Conservation (phyloP, 1,140 invertebrate genomes). For the Drosophila rhopaloa region DNA sequence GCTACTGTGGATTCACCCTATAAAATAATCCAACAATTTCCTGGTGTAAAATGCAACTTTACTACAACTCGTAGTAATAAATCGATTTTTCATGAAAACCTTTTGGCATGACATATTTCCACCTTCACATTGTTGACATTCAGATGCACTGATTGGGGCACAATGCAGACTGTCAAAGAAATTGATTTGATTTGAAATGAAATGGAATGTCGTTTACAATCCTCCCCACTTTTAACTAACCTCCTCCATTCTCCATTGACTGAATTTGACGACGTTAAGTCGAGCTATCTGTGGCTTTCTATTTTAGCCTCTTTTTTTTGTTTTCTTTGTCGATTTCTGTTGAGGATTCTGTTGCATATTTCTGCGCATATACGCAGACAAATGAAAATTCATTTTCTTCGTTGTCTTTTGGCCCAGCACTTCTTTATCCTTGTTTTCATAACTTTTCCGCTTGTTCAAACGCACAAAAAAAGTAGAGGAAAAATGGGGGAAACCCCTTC, state of each 20-base stretch:
- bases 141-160: slow-evolving; percentile 34
- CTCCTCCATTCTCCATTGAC: slow-evolving; percentile 13
- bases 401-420: slow-evolving; percentile 38
- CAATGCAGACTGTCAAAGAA: slow-evolving; percentile 30
- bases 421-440: slow-evolving; percentile 65
- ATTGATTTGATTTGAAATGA: slow-evolving; percentile 46
- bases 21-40: neutral
- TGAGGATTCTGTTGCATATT: slow-evolving; percentile 45
- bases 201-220: slow-evolving; percentile 41
- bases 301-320: slow-evolving; percentile 16
- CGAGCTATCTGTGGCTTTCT: slow-evolving; percentile 28
- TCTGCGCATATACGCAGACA: slow-evolving; percentile 10
- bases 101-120: slow-evolving; percentile 15
- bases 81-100: neutral
- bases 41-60: neutral
- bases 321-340: slow-evolving; percentile 16
- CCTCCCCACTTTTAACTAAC: neutral
- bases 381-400: slow-evolving; percentile 65
- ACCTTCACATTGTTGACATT: slow-evolving; percentile 40
- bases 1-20: neutral
- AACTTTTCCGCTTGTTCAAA: slow-evolving; percentile 57
- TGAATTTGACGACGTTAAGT: slow-evolving; percentile 33
- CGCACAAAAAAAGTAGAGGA: slow-evolving; percentile 10
- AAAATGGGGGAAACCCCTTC: slow-evolving; percentile 6
- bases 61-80: neutral